These are phyloP conservation scores for Pegoplata infirma DNA, from an alignment of 2,888 invertebrate species.

Conservation along the genomic window DNA sequence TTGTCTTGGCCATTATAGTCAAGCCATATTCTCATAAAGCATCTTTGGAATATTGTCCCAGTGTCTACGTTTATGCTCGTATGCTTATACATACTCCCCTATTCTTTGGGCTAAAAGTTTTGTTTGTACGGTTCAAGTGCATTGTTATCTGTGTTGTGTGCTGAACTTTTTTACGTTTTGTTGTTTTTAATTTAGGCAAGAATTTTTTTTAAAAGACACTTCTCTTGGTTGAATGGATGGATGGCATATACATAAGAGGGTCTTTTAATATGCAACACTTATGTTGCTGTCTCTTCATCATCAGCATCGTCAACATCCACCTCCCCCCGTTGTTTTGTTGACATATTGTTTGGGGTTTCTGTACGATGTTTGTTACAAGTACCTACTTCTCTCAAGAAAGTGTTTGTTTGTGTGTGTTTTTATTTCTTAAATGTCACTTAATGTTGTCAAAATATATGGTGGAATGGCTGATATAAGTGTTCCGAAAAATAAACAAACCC, in stretches of 20 bases:
- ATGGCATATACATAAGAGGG: slow-evolving; percentile 38
- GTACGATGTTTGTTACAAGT: slow-evolving; percentile 29
- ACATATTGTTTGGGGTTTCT: slow-evolving; percentile 15
- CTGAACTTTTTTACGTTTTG: slow-evolving; percentile 38
- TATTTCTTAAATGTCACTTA: slow-evolving; percentile 48
- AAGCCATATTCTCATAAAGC: neutral
- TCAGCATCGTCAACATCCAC: too few species aligned
- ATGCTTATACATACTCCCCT: slow-evolving; percentile 4
- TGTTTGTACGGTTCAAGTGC: slow-evolving; percentile 52
- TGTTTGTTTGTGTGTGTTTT: slow-evolving; percentile 11
- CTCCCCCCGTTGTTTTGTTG: neutral
- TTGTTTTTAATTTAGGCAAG: slow-evolving; percentile 26
- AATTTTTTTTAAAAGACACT: slow-evolving; percentile 27
- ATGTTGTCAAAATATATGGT: slow-evolving; percentile 61
- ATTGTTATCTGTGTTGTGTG: slow-evolving; percentile 43
- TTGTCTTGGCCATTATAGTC: slow-evolving; percentile 37
- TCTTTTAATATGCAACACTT: slow-evolving; percentile 12
- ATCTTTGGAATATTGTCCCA: neutral
- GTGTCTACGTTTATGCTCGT: slow-evolving; percentile 9
- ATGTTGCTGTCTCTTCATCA: slow-evolving; percentile 9
- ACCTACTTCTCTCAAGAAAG: too few species aligned
- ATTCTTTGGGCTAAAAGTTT: slow-evolving; percentile 30
- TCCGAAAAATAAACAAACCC: slow-evolving; percentile 27
- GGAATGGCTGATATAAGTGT: slow-evolving; percentile 30
- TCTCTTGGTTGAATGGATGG: slow-evolving; percentile 33